Percentiles rank a stretch among this genome's conserved stretches.
phyloP scores from a whole-genome alignment of 2,113 vertebrate species.

The Canis aureus region DNA sequence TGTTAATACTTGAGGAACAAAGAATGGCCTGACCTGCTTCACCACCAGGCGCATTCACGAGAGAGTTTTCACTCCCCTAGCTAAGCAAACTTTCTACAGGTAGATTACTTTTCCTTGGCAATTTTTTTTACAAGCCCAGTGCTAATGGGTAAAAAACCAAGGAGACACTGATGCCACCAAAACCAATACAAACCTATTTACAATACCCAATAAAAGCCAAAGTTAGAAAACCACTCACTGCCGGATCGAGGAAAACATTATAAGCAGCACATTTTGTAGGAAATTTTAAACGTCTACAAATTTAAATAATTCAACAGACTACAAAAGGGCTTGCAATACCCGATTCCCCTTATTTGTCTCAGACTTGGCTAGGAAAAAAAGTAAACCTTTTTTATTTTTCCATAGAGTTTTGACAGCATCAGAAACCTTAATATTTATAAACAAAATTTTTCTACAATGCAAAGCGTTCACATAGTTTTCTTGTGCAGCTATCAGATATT shows the following conservation, averaged over 20 bases:
- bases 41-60: constrained; percentile 1
- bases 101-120: background rate
- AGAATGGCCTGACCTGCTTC: background rate
- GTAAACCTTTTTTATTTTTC: constrained; percentile 33
- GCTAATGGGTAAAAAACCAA: background rate
- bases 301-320: constrained; percentile 44
- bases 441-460: constrained; percentile 54
- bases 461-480: constrained; percentile 34
- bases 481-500: constrained; percentile 45
- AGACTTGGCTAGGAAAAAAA: constrained; percentile 48
- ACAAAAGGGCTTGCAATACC: constrained; percentile 54
- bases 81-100: constrained; percentile 2
- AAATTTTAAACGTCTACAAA: constrained; percentile 61
- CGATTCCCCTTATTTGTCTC: constrained; percentile 55
- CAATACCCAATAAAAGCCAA: constrained; percentile 16
- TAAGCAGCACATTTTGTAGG: background rate
- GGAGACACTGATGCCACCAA: constrained; percentile 41
- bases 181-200: constrained; percentile 49
- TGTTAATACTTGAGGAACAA: constrained; percentile 57
- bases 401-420: constrained; percentile 49
- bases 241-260: background rate
- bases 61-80: background rate
- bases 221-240: constrained; percentile 50
- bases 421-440: constrained; percentile 67
- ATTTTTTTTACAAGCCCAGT: constrained; percentile 31